Evolutionary conservation across 2,888 invertebrate genomes (phyloP), one percentile per base, ranked within the genome.

Genomic region (Drosophila macrospina): DNA sequence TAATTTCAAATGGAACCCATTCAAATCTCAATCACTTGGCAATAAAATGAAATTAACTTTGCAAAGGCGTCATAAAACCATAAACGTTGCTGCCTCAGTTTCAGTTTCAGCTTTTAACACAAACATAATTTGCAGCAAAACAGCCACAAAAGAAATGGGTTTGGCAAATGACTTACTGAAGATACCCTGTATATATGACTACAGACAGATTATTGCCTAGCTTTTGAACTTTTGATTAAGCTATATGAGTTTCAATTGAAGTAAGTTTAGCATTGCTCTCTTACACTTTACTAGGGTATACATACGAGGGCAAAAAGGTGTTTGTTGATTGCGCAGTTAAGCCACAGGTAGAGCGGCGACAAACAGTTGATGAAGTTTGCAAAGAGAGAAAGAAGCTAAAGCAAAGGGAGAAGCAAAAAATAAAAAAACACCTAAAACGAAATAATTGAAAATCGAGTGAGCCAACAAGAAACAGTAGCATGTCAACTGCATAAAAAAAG

Each of bases 11-110:
- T 56, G 56, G 26, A 68, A 60, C 68, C 74, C 77, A 86, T 87
- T 83, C 80, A 79, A 74, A 80, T 87, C 79, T 69, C 84, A 87
- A 86, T 87, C 87, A 85, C 86, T 75, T 89, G 88, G 74, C 87
- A 88, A 87, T 86, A 88, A 87, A 86, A 87, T 87, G 79, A 88
- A 88, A 88, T 88, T 89, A 88, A 87, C 89, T 88, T 87, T 77
- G 66, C 78, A 88, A 84, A 84, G 69, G 64, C 84, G 69, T 84
- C 71, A 86, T 79, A 67, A 74, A 77, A 73, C 62, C 60, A 77
- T 72, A 77, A 74, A 56, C 59, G 68, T 47, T 68, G 63, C 69
- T 62, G 54, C 51, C 50, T 4, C 30, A 48, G 15, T 10, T 24
- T 36, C 55, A 24, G 34, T 13, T 56, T 15, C 45, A 45, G 37